phyloP scores from a whole-genome alignment of 2,888 invertebrate genomes.

The Malthinus seriepunctatus region DNA sequence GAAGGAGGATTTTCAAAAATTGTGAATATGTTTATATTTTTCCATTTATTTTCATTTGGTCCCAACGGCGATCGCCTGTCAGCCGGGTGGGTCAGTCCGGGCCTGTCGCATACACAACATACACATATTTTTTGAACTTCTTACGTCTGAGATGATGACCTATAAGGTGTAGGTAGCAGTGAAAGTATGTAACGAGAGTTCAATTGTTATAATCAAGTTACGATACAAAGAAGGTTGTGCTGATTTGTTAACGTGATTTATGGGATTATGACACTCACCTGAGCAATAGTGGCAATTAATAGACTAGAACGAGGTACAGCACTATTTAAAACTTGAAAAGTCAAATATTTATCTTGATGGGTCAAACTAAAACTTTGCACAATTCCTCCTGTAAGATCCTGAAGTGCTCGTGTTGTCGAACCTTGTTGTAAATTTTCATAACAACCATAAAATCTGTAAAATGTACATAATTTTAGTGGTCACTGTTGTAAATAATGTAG shows the following conservation, averaged over 20 bases:
- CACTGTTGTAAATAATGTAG: neutral
- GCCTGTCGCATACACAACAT: no score
- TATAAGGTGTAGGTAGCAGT: no score
- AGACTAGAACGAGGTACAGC: constrained; percentile 73
- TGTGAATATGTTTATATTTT: no score
- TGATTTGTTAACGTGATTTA: neutral
- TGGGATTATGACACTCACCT: constrained; percentile 52
- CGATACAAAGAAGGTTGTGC: no score
- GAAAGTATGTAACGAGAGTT: no score
- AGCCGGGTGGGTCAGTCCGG: no score
- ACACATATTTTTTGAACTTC: no score
- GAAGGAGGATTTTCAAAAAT: no score
- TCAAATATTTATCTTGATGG: constrained; percentile 66
- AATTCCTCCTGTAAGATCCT: constrained; percentile 75
- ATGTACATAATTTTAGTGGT: neutral
- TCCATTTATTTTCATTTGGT: no score
- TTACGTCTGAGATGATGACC: no score
- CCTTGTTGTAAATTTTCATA: constrained; percentile 68
- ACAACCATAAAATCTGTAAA: constrained; percentile 66
- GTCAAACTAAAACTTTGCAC: constrained; percentile 73
- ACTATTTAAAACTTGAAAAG: constrained; percentile 67
- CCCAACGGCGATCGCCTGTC: no score
- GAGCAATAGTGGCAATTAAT: constrained; percentile 66
- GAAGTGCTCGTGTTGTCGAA: constrained; percentile 68
- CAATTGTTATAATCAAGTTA: no score